Conservation (phyloP, 2,888 invertebrate genomes). For the Elmis aenea region DNA sequence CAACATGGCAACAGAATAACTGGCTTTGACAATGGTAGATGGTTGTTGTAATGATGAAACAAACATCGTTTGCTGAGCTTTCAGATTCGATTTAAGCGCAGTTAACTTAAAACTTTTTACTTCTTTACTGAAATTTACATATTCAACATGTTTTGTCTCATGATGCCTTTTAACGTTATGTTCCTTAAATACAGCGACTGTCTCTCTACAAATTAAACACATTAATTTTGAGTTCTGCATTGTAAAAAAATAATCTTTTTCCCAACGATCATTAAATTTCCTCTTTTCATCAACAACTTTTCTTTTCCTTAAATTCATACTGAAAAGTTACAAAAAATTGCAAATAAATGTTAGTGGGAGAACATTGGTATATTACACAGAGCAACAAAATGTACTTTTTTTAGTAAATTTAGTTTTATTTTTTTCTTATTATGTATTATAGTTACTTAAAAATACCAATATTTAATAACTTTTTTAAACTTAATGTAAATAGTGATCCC, state of each 20-base stretch:
- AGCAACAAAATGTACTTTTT: no score
- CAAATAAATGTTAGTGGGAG: no score
- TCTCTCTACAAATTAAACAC: slow-evolving; percentile 16
- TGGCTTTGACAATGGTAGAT: not conserved
- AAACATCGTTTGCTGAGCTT: not conserved
- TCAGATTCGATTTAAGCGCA: not conserved
- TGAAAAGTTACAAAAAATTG: no score
- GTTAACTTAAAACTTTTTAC: no score
- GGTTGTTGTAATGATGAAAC: not conserved
- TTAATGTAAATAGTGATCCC: no score
- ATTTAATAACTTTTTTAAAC: no score
- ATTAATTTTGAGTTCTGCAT: not conserved
- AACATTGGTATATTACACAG: no score
- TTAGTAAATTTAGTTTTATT: no score
- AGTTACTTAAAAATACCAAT: no score
- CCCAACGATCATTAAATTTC: no score
- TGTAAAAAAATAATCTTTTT: not conserved
- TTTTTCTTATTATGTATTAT: no score
- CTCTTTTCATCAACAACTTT: not conserved
- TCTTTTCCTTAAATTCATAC: not conserved
- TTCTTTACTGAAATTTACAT: not conserved
- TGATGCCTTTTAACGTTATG: slow-evolving; percentile 19
- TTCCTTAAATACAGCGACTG: slow-evolving; percentile 20
- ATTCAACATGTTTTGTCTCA: slow-evolving; percentile 18
- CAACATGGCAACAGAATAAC: not conserved